Evolutionary conservation across 2,888 invertebrate genomes (phyloP), one percentile per base, ranked within the genome.

Genomic region (Hirtodrosophila histrioides): DNA sequence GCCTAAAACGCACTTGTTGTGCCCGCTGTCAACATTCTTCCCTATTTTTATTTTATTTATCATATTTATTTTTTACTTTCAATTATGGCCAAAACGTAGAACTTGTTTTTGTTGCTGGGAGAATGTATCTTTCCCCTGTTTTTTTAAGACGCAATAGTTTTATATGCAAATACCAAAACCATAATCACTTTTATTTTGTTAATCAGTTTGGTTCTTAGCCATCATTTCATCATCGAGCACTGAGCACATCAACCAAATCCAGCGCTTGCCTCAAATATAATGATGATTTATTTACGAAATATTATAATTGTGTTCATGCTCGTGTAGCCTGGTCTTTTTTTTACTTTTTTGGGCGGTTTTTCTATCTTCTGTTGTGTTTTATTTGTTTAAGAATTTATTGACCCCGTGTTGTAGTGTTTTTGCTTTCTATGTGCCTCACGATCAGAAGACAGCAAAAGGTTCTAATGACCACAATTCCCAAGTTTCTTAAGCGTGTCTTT

Each of bases 341-440:
- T 40, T 62, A 7, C 27, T 43, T 51, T 27, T 39, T 44, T 44
- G 17, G 17, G 17, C 17, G 17, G 17, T 17, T 46, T 17, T 49
- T 8, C 31, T 36, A n/a, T 44, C 23, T 53, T 48, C n/a, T 8
- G 1, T 39, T 23, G 4, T 29, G 31, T 55, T 35, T 39, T 68
- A 69, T 75, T 80, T 86, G 69, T 69, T 74, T 65, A 80, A 86
- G 71, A 84, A 83, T 86, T 81, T 84, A 74, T 84, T 84, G 84
- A 86, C 84, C 84, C 86, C 86, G 36, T 24, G 65, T 56, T 45
- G 46, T 12, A 69, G 46, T 49, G 80, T 61, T 85, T 83, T 83
- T 83, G 83, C 79, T 83, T 83, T 83, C 85, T 78, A 77, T 74
- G 67, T 67, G 60, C 63, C 51, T 40, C 65, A 57, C 65, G 63